Percentiles rank a stretch among this genome's conserved stretches.
These are phyloP conservation scores for Rattus norvegicus DNA, from an alignment of 2,113 vertebrate species.

Conservation along the genomic window DNA sequence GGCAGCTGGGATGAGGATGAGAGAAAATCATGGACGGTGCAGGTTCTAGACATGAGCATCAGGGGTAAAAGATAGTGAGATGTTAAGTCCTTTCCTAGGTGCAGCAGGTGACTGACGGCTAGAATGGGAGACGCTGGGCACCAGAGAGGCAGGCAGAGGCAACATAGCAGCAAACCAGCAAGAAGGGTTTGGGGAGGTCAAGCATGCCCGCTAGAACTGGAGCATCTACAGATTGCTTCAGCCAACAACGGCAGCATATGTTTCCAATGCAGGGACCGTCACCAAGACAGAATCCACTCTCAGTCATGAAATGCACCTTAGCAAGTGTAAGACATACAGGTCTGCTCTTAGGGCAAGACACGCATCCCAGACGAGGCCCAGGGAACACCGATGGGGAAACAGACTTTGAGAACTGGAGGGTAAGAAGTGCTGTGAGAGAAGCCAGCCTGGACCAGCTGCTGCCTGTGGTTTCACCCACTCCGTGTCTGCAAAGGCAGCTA, in stretches of 20 bases:
- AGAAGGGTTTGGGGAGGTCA: not conserved
- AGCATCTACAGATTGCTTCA: not conserved
- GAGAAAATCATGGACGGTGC: no score
- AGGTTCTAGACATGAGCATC: fast-evolving
- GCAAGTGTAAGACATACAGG: not conserved
- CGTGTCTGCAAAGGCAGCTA: not conserved
- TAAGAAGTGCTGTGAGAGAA: not conserved
- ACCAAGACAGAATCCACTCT: not conserved
- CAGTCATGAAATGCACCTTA: not conserved
- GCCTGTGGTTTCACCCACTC: not conserved
- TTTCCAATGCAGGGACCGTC: no score
- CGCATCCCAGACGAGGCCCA: not conserved
- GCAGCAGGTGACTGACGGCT: not conserved
- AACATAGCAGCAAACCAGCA: not conserved
- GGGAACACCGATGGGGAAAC: not conserved
- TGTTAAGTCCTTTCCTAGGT: fast-evolving
- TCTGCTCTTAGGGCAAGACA: not conserved
- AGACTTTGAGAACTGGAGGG: not conserved
- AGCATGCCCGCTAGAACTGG: not conserved
- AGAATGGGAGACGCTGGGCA: not conserved
- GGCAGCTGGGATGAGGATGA: not conserved
- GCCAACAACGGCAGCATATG: not conserved
- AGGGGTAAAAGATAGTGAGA: fast-evolving
- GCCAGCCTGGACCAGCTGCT: not conserved
- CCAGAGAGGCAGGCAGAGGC: no score